Conservation (phyloP, 2,113 vertebrate genomes). For the Todiramphus saurophagus region DNA sequence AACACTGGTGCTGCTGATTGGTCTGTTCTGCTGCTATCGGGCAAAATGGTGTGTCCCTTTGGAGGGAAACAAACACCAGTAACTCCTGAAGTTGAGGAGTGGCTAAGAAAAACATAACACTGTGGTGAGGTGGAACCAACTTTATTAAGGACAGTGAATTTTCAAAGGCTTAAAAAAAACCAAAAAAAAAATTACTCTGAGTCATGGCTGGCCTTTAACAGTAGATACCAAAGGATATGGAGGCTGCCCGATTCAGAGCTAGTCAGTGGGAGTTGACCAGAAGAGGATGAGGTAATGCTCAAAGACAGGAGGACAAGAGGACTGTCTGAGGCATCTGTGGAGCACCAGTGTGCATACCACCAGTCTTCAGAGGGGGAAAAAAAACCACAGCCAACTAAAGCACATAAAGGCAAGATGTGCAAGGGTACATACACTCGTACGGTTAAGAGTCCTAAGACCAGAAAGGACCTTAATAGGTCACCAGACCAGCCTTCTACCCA, state of each 20-base stretch:
- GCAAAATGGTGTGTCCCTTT: not conserved
- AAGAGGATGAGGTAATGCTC: constrained; percentile 66
- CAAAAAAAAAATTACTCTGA: constrained; percentile 36
- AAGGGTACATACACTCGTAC: not conserved
- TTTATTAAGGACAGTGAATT: constrained; percentile 75
- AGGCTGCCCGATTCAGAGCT: constrained; percentile 48
- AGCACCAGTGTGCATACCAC: rapidly evolving
- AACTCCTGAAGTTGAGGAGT: not conserved
- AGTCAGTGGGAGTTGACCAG: constrained; percentile 39
- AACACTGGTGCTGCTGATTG: not conserved
- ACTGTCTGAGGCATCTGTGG: not conserved
- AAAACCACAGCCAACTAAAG: not conserved
- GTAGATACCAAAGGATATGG: constrained; percentile 35
- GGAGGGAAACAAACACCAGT: not conserved
- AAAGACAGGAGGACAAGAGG: not conserved
- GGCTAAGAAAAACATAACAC: constrained; percentile 53
- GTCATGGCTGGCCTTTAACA: constrained; percentile 53
- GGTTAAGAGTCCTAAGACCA: not conserved
- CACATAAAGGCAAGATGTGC: not conserved
- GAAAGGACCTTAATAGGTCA: not conserved
- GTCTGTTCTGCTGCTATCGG: not conserved
- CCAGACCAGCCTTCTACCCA: not conserved
- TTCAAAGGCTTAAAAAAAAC: constrained; percentile 44
- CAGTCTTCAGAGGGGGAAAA: not conserved
- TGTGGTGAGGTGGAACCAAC: constrained; percentile 59